phyloP scores from a whole-genome alignment of 1,140 invertebrate genomes.

The Daktulosphaira vitifoliae region DNA sequence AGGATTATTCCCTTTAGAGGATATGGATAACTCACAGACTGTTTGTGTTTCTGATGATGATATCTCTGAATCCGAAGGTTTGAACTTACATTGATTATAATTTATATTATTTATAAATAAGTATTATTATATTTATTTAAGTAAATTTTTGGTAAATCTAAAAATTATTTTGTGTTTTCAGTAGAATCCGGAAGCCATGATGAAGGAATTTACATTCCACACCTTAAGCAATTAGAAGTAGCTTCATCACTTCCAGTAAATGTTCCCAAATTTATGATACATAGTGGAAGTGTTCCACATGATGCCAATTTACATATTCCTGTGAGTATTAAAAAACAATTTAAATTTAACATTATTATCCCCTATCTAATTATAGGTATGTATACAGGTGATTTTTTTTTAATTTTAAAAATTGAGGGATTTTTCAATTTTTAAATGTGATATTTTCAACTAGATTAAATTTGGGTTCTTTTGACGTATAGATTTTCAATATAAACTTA shows the following conservation, averaged over 20 bases:
- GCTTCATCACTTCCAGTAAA: slow-evolving; percentile 8
- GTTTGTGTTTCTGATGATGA: slow-evolving; percentile 43
- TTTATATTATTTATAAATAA: too few relatives aligned
- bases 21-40: slow-evolving; percentile 42
- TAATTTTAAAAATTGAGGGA: too few relatives aligned
- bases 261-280: slow-evolving; percentile 13
- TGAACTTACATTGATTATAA: neutral
- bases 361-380: too few relatives aligned
- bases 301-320: slow-evolving; percentile 17
- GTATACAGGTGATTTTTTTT: too few relatives aligned
- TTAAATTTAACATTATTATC: too few relatives aligned
- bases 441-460: too few relatives aligned
- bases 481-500: too few relatives aligned
- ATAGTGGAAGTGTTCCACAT: slow-evolving; percentile 11
- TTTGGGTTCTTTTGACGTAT: too few relatives aligned
- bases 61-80: slow-evolving; percentile 47
- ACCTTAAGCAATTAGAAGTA: slow-evolving; percentile 3
- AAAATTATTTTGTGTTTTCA: neutral
- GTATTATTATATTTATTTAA: slow-evolving; percentile 5
- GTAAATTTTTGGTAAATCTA: neutral
- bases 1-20: slow-evolving; percentile 48
- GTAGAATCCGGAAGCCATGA: slow-evolving; percentile 25
- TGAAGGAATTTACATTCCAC: slow-evolving; percentile 22
- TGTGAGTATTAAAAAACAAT: neutral
- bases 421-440: too few relatives aligned